Base-by-base conservation (phyloP, 2,113 vertebrate species). In the Morone chrysops region DNA sequence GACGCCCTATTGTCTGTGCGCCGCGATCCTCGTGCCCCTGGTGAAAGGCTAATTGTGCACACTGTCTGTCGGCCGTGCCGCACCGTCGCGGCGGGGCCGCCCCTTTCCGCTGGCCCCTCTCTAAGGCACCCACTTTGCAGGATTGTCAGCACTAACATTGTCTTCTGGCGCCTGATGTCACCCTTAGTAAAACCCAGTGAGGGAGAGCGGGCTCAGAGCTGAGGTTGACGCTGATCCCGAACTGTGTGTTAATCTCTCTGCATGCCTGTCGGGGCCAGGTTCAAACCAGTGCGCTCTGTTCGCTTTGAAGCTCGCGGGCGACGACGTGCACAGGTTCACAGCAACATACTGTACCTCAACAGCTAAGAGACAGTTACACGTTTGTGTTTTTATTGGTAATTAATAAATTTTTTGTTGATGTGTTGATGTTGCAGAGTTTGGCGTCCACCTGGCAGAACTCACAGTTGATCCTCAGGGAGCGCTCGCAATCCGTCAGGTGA, bases 401-500 rank as follows among this genome's bases (percentile, higher is more conserved):
- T 31, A 31, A 31, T 31, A 31, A 1, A 31, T n/a, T 69, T 17
- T 4, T 18, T 51, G 8, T 0, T 20, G 6, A 38, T 59, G 0
- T 67, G 4, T 69, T 54, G 38, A 13, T 62, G 56, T 81, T 59
- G 75, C 92, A 99, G 98, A 99, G 90, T 99, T 99, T 92, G 98
- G 98, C 25, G 97, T 99, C 83, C 98, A 99, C 89, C 93, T 99
- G 78, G 98, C 98, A 90, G 98, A 99, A 86, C 95, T 99, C 88
- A 99, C 98, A 0, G 97, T 99, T 4, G 97, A 99, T 85, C 96
- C 97, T 63, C 97, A 97, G 87, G 98, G 98, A 87, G 97, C 97
- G 17, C 95, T 99, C 31, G 97, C 98, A 40, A 98, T 99, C 77
- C 96, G 98, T 78, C 98, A 99, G 97, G 98, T 99, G 86, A 95